These are phyloP conservation scores for Coptodon bakossiorum DNA, from an alignment of 2,113 vertebrate species.

Conservation along the genomic window DNA sequence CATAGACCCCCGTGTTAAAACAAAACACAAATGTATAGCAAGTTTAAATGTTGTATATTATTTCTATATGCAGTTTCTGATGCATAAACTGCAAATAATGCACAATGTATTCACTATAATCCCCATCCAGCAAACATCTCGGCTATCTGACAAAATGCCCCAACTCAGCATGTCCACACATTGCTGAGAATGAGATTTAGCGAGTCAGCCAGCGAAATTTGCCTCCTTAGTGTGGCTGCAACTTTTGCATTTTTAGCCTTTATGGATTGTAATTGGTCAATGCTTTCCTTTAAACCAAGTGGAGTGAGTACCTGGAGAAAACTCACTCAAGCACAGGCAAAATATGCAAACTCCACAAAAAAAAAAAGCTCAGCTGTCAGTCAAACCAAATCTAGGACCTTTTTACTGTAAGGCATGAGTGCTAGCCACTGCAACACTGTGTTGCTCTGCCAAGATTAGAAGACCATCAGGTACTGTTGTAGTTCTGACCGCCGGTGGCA, in stretches of 20 bases:
- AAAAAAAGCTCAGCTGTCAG: background rate
- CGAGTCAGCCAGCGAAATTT: background rate
- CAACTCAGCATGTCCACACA: background rate
- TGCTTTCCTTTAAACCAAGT: background rate
- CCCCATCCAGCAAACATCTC: background rate
- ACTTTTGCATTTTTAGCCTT: background rate
- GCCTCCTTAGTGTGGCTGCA: background rate
- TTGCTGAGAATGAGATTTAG: background rate
- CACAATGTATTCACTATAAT: background rate
- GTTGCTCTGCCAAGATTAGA: background rate
- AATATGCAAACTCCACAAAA: background rate
- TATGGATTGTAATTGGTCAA: background rate
- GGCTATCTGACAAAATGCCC: background rate
- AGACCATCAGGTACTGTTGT: background rate
- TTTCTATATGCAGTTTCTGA: background rate
- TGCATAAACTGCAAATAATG: background rate
- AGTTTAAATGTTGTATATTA: background rate
- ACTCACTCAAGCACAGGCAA: background rate
- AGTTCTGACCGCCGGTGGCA: background rate
- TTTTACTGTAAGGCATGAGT: background rate
- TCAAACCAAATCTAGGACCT: background rate
- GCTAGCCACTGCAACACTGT: background rate
- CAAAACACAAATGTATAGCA: background rate
- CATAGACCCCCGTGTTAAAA: background rate
- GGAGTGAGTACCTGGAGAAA: background rate